A percentile compares a stretch with the other conserved stretches of the same genome.
Evolutionary conservation across 64 coral and sea anemone genomes (phyloP).

Genomic region (Acropora yongei): DNA sequence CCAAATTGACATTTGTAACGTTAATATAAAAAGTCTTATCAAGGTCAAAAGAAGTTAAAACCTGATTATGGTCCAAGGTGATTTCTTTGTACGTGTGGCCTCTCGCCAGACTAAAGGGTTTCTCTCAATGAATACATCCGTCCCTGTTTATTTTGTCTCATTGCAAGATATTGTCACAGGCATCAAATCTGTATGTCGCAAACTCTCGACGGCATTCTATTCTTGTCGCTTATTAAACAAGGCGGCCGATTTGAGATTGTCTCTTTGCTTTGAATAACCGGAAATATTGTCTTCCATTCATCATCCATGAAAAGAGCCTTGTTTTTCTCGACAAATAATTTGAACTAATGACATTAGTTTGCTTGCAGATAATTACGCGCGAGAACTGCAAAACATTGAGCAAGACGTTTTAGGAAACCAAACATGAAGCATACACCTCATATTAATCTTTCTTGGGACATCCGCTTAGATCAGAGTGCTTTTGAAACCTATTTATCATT

Average conservation of each 20-base stretch:
- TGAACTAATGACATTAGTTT: no score
- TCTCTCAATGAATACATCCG: not conserved
- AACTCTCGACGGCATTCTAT: not conserved
- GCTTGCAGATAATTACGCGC: no score
- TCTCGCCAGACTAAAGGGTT: conserved; percentile 3
- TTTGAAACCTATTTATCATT: no score
- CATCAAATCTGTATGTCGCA: not conserved
- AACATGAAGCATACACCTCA: no score
- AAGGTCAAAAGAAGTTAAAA: not conserved
- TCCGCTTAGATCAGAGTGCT: no score
- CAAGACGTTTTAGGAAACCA: no score
- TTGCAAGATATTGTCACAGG: not conserved
- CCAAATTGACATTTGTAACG: not conserved
- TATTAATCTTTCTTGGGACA: no score
- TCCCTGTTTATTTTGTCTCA: not conserved
- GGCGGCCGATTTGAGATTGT: not conserved
- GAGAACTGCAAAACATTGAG: no score
- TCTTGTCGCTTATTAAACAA: not conserved
- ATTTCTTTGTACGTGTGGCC: not conserved
- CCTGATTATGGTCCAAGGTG: not conserved
- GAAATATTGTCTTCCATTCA: not conserved
- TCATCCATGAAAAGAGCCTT: no score
- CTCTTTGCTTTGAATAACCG: not conserved
- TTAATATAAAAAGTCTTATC: not conserved
- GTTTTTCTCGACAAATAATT: no score